Conservation (phyloP, 2,113 vertebrate species). For the Dipodomys stephensi region DNA sequence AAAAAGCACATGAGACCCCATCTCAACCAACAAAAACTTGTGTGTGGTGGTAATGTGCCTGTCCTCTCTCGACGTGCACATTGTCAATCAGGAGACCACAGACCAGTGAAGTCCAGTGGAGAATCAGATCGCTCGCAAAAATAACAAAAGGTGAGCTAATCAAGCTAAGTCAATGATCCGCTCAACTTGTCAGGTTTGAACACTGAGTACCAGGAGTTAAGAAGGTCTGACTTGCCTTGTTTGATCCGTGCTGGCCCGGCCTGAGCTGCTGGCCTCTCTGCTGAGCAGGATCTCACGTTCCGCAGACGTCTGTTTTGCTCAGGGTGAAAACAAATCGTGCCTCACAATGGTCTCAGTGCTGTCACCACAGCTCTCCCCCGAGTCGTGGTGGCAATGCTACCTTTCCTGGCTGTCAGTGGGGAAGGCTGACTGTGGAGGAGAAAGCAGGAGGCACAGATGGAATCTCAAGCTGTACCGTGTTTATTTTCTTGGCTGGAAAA, state of each 20-base stretch:
- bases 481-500: conserved; percentile 46
- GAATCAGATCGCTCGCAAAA: too few relatives aligned
- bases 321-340: not conserved
- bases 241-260: too few relatives aligned
- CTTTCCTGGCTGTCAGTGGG: not conserved
- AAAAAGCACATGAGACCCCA: too few relatives aligned
- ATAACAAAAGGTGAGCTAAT: too few relatives aligned
- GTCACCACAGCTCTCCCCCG: not conserved
- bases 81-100: too few relatives aligned
- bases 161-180: not conserved
- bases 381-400: not conserved
- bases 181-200: not conserved
- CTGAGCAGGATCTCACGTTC: not conserved
- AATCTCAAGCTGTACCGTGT: conserved; percentile 1
- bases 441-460: conserved; percentile 43
- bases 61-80: too few relatives aligned
- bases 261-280: not conserved
- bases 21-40: too few relatives aligned
- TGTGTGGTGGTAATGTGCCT: too few relatives aligned
- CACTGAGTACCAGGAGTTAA: not conserved
- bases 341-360: not conserved
- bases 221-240: too few relatives aligned
- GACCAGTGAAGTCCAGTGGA: too few relatives aligned
- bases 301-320: not conserved
- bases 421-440: conserved; percentile 14